A percentile compares a stretch with the other conserved stretches of the same genome.
Evolutionary conservation across 2,113 vertebrate species (phyloP).

Genomic region (Cettia cetti): DNA sequence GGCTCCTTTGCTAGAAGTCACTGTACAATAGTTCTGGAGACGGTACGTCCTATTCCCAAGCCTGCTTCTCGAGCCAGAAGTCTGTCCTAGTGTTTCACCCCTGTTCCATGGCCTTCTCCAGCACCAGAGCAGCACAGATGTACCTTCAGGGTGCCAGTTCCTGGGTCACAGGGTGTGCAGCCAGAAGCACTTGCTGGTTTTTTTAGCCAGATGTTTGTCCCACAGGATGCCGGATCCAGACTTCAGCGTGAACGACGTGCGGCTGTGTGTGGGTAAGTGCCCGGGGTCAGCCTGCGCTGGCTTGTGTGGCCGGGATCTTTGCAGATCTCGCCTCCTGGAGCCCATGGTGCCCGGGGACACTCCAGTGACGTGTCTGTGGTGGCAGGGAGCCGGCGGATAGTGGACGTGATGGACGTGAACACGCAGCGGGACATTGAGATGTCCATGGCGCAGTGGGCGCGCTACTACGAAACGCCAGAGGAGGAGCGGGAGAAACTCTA

Average conservation of each 20-base stretch:
- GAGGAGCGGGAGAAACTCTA: conserved; percentile 94
- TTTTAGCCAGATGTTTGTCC: conserved; percentile 55
- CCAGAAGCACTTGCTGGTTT: neutral
- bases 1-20: neutral
- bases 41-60: neutral
- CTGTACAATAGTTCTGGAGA: neutral
- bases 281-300: fast-evolving
- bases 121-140: neutral
- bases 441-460: conserved; percentile 98
- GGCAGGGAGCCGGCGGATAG: conserved; percentile 91
- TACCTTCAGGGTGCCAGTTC: neutral
- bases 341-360: fast-evolving
- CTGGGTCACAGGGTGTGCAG: neutral
- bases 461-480: conserved; percentile 93
- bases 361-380: neutral
- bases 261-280: conserved; percentile 93
- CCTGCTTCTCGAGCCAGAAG: neutral
- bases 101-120: neutral
- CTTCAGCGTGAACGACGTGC: conserved; percentile 97
- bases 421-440: conserved; percentile 98
- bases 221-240: conserved; percentile 93
- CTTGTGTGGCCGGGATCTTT: neutral
- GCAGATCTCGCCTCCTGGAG: neutral
- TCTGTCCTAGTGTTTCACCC: neutral
- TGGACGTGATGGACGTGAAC: conserved; percentile 98